Evolutionary conservation across 2,797 vertebrate species (phyloP).

Genomic region (Chrysolophus pictus): DNA sequence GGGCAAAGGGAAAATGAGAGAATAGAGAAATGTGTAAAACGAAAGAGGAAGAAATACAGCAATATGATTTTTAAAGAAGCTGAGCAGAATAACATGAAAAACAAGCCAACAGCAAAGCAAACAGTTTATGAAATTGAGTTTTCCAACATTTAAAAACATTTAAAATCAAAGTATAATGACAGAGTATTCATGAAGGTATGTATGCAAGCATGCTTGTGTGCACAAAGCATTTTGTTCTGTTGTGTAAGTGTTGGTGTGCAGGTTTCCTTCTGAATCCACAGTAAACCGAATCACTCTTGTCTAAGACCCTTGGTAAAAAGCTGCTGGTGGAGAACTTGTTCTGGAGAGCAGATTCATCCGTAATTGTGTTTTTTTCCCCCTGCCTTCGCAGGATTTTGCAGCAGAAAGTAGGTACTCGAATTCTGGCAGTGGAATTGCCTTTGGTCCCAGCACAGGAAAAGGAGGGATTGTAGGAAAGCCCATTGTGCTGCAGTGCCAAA

Average conservation of each 20-base stretch:
- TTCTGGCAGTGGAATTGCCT: background rate
- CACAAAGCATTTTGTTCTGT: background rate
- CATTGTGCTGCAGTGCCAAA: background rate
- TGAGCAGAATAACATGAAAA: background rate
- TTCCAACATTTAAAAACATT: background rate
- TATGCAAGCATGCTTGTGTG: accelerated
- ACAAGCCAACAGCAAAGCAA: background rate
- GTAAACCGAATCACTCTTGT: background rate
- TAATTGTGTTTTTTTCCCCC: background rate
- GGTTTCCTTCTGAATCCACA: background rate
- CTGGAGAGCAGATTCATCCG: background rate
- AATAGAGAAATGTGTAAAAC: background rate
- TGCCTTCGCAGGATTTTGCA: accelerated
- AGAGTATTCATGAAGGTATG: background rate
- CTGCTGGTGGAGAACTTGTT: background rate
- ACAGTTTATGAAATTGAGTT: background rate
- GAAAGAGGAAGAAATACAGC: background rate
- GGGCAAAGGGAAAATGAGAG: background rate
- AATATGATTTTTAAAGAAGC: background rate
- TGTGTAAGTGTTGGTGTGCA: background rate
- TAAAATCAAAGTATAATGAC: background rate
- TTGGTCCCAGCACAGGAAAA: background rate
- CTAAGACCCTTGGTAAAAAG: background rate
- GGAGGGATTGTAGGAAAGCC: background rate
- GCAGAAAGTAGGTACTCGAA: background rate